Base-by-base conservation (phyloP, 2,888 invertebrate genomes). In the Dendrolimus houi region DNA sequence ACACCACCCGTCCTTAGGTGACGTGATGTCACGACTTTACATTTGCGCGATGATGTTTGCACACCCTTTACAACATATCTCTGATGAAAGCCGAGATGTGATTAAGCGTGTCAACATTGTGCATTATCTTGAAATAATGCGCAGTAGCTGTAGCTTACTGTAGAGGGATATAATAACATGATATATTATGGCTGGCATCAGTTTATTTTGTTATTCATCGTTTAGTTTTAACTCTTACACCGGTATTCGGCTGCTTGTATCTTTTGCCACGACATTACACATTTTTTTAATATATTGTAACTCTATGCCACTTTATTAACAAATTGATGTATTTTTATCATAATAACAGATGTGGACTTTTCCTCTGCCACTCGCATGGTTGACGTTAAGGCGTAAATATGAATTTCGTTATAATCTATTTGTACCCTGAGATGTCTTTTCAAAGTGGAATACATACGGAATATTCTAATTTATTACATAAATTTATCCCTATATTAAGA, bases 1-100 rank as follows among this genome's bases (percentile, higher is more conserved):
- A 86, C 82, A 82, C 66, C 59, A 68, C 64, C 70, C 75, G 75
- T 74, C 74, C 75, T 75, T 54, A 29, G 13, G 29, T 54, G 40
- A 54, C 54, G 29, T 54, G 57, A 53, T 56, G 47, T 53, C 60
- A 58, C 55, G 56, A 58, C 59, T 62, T 63, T 63, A 62, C 60
- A 62, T 69, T 69, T 65, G 65, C 62, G 57, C 58, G 62, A 57
- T 56, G 58, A 58, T 72, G 65, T 73, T 70, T 73, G 62, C 62
- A 62, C 65, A 65, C 70, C 70, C 65, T 71, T 69, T 69, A 64
- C 59, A 58, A 60, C 65, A 63, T 67, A 64, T 68, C 61, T 69
- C 61, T 68, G 67, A 68, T 71, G 74, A 72, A 67, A 70, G 69
- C 66, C 62, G 66, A 69, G 70, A 74, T 75, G 72, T 66, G 70